Conservation (phyloP, 1,140 invertebrate genomes). For the Diploscapter pachys region DNA sequence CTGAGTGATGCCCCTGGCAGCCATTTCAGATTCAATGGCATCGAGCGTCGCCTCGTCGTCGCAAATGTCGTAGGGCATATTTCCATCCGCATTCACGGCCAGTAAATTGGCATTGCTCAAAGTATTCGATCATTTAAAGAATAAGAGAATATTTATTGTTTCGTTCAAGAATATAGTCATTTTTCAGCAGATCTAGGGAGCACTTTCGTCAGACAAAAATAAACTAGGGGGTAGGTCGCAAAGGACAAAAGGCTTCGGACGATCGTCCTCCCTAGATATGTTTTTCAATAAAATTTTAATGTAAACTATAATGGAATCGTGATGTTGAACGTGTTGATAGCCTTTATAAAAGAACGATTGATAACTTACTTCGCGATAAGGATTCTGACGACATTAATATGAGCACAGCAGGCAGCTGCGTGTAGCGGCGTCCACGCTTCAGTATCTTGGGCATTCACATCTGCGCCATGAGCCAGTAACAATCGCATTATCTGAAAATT, state of each 20-base stretch:
- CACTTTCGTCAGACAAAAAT: too few species aligned
- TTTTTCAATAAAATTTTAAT: not conserved
- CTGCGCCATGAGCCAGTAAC: conserved; percentile 87
- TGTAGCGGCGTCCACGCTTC: conserved; percentile 98
- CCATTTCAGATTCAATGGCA: conserved; percentile 97
- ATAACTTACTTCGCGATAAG: conserved; percentile 72
- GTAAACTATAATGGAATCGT: not conserved
- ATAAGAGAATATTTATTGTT: not conserved
- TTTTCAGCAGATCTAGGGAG: not conserved
- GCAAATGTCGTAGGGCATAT: conserved; percentile 99
- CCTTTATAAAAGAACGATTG: not conserved
- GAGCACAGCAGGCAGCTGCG: conserved; percentile 95
- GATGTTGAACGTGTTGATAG: not conserved
- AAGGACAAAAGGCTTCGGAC: too few species aligned
- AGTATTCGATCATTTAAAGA: not conserved
- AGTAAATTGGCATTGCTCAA: conserved; percentile 85
- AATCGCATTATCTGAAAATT: conserved; percentile 92
- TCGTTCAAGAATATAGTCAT: not conserved
- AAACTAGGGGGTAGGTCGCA: too few species aligned
- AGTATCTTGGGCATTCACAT: conserved; percentile 95
- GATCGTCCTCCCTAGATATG: too few species aligned
- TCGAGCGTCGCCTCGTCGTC: conserved; percentile 91
- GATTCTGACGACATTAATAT: conserved; percentile 78
- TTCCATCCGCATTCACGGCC: conserved; percentile 96
- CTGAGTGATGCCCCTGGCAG: conserved; percentile 74